Evolutionary conservation across 2,797 vertebrate genomes (phyloP).

Genomic region (Melanotaenia maccullochi): DNA sequence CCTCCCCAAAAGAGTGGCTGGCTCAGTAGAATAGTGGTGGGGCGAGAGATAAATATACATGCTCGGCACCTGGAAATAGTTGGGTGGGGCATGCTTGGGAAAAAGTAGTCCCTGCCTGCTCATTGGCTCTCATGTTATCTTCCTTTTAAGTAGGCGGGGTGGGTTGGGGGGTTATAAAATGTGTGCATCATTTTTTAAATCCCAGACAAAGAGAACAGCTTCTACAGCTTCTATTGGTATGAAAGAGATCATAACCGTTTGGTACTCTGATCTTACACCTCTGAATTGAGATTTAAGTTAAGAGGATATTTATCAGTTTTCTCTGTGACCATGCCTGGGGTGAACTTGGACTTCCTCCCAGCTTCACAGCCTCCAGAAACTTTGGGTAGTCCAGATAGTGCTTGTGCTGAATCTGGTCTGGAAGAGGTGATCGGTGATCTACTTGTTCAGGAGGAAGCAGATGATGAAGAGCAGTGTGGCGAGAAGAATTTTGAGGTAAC

Average conservation of each 20-base stretch:
- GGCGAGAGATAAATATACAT: constrained; percentile 75
- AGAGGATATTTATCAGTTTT: constrained; percentile 9
- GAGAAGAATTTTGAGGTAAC: constrained; percentile 70
- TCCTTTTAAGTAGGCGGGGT: constrained; percentile 56
- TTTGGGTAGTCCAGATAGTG: constrained; percentile 58
- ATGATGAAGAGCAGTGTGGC: constrained; percentile 53
- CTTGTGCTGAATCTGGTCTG: constrained; percentile 69
- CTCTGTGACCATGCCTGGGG: constrained; percentile 77
- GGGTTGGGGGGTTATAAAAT: constrained; percentile 75
- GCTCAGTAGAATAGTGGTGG: constrained; percentile 68
- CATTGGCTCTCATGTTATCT: constrained; percentile 73
- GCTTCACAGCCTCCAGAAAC: constrained; percentile 48
- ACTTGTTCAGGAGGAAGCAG: constrained; percentile 62
- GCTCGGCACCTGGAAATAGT: constrained; percentile 74
- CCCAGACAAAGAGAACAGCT: constrained; percentile 27
- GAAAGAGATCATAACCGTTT: constrained; percentile 5
- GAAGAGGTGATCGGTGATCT: constrained; percentile 75
- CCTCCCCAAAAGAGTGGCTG: constrained; percentile 52
- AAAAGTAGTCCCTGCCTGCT: constrained; percentile 66
- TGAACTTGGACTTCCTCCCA: constrained; percentile 75
- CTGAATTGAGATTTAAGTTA: constrained; percentile 7
- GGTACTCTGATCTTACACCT: background rate
- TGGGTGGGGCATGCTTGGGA: constrained; percentile 72
- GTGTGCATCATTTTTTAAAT: constrained; percentile 40
- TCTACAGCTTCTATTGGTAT: constrained; percentile 9